Base-by-base conservation (phyloP, 2,888 invertebrate species). In the Bellardia pandia region DNA sequence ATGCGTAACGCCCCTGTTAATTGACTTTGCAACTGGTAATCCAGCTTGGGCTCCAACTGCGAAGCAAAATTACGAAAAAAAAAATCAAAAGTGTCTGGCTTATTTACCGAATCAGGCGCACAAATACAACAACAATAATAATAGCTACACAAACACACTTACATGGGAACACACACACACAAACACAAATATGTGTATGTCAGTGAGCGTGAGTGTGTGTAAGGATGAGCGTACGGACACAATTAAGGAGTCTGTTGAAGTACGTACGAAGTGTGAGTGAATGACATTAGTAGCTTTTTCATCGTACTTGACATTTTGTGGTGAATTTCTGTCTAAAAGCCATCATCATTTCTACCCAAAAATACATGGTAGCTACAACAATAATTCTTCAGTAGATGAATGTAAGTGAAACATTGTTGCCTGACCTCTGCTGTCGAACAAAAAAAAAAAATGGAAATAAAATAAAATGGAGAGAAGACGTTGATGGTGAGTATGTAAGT, bases 241-340 rank as follows among this genome's bases (percentile, higher is more conserved):
- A 40, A 23, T 58, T 23, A 48, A 66, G 40, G 77, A 72, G 72
- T 72, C 56, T 42, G 13, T 13, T 37, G 37, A 37, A 3, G 37
- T 37, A 42, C 3, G 5, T 37, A 42, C 3, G 5, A 42, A 5
- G 66, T 60, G 48, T 68, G 77, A 69, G 64, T 85, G 78, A 78
- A 69, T 87, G 87, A 82, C 89, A 75, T 78, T 85, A 58, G 89
- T 92, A 92, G 92, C 92, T 92, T 92, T 93, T 90, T 56, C 74
- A 90, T 91, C 91, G 91, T 92, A 92, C 93, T 93, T 93, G 93
- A 93, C 93, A 93, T 92, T 93, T 93, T 93, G 93, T 93, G 93
- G 93, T 93, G 93, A 93, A 92, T 93, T 92, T 92, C 92, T 90
- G 91, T 92, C 92, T 90, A 91, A 92, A 93, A 93, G 93, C 93